Evolutionary conservation across 2,797 vertebrate genomes (phyloP), one percentile per base, ranked within the genome.

Genomic region (Myotis pilosus): DNA sequence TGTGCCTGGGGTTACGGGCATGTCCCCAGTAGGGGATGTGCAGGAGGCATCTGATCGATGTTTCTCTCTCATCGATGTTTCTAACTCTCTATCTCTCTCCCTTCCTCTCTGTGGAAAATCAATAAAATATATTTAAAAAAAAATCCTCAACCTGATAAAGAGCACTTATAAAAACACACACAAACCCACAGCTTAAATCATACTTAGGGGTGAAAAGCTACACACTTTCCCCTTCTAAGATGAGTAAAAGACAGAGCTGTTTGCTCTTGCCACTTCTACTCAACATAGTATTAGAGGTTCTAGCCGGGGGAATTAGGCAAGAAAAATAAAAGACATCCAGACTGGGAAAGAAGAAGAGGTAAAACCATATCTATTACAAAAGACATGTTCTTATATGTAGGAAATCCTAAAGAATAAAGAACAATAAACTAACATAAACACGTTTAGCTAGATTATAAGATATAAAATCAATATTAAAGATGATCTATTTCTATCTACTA

Each of bases 351-450:
- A 80, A 36, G 49, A 87, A 85, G 47, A 69, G 6, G 23, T 41
- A 64, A 94, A 86, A 57, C 36, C 89, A 12, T 12, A 55, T 41
- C 51, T 66, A 38, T 72, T 88, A 75, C 10, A 91, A 93, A 82
- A 69, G 47, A n/a, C 20, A 83, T 55, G 17, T 30, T 93, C 41
- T 92, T 62, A 4, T 17, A 89, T 60, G 28, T 4, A 85, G 60
- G 88, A 91, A 93, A 76, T 47, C 30, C 53, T 92, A 86, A 84
- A 28, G 10, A 79, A 75, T 49, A 93, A 51, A 74, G 78, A 86
- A 69, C 12, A 85, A 74, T 19, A 41, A 79, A 53, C 60, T 71
- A 87, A 12, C 80, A 86, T 66, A 90, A 72, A 47, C 28, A 83
- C 71, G 5, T 64, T 71, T 2, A 4, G 28, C 12, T 81, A 66